Evolutionary conservation across 2,797 vertebrate species (phyloP).

Genomic region (Characodon lateralis): DNA sequence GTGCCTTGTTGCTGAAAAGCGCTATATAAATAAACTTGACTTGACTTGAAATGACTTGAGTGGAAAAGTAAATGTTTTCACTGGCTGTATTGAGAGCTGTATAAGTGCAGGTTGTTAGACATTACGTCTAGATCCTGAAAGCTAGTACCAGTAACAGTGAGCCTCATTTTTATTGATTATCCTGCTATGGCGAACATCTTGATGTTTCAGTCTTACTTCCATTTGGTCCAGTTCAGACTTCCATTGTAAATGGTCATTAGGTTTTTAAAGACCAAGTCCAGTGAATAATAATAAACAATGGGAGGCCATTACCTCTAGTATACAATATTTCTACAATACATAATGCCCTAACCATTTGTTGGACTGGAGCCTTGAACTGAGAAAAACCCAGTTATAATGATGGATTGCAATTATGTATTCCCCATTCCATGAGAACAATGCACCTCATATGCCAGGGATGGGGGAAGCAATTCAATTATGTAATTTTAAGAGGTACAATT

Average conservation of each 20-base stretch:
- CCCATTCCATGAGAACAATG: conserved; percentile 69
- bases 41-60: not conserved
- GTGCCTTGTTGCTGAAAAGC: no score
- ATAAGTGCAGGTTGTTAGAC: conserved; percentile 26
- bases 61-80: conserved; percentile 35
- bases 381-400: conserved; percentile 60
- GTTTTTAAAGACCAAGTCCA: conserved; percentile 48
- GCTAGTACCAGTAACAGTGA: conserved; percentile 6
- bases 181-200: conserved; percentile 12
- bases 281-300: conserved; percentile 47
- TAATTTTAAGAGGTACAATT: conserved; percentile 69
- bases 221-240: conserved; percentile 23
- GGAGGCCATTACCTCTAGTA: conserved; percentile 40
- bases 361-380: conserved; percentile 50
- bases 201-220: conserved; percentile 15
- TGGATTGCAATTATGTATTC: conserved; percentile 60
- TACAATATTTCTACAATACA: conserved; percentile 54
- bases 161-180: conserved; percentile 34
- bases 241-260: conserved; percentile 43
- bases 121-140: conserved; percentile 13
- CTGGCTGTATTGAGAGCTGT: conserved; percentile 20
- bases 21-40: no score
- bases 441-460: conserved; percentile 44
- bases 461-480: conserved; percentile 72
- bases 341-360: conserved; percentile 49